Base-by-base conservation (phyloP, 2,113 vertebrate species). In the Ascaphus truei region DNA sequence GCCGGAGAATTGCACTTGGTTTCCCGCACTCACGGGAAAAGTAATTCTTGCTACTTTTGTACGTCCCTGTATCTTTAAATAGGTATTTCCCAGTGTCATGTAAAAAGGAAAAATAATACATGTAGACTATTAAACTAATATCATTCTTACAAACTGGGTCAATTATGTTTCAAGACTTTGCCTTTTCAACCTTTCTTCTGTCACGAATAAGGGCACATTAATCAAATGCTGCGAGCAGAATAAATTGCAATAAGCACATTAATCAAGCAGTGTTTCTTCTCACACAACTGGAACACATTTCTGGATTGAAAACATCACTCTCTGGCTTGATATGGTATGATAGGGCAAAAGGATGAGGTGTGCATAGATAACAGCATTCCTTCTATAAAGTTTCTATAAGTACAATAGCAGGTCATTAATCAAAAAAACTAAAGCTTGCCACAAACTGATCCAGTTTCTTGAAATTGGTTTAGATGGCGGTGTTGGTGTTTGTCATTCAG, bases 241-340 rank as follows among this genome's bases (percentile, higher is more conserved):
- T 64, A 64, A 64, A 51, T 64, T 34, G 15, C 33, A 52, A 48
- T 15, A 36, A 33, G 50, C 20, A 31, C 48, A 64, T 64, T 64
- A 37, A 64, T 64, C 62, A 64, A 29, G 31, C 47, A 64, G 39
- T 52, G 33, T 52, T 51, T 64, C 47, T 39, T 39, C 30, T 36
- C 20, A 22, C 25, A 36, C 11, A 53, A 48, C 48, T 9, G 23
- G 62, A 33, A 64, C 47, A 51, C 47, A 51, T 22, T 34, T 27
- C 48, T 16, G 47, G 47, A 64, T 64, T 64, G 62, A 52, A 64
- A 52, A 64, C 62, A 64, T 64, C 62, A 51, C 45, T 64, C 62
- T 64, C 52, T 64, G 31, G 22, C 36, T 52, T 34, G 48, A 37
- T n/a, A n/a, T 23, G n/a, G 62, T 37, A 37, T 15, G 45, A 39